phyloP scores from a whole-genome alignment of 2,797 vertebrate genomes.

The Miichthys miiuy region DNA sequence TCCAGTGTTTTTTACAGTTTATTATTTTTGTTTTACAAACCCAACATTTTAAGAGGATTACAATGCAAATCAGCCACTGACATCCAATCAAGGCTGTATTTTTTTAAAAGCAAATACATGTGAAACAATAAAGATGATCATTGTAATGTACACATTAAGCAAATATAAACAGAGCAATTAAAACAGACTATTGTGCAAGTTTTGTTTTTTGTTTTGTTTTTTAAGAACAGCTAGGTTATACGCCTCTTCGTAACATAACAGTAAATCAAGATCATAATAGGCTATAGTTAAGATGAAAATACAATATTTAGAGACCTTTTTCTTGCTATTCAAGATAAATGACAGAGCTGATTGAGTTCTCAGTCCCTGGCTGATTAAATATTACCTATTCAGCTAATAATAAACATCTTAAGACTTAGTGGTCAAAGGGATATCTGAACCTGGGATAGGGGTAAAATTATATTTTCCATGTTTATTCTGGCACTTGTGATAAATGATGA shows the following conservation, averaged over 20 bases:
- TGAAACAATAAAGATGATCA: background rate
- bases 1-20: background rate
- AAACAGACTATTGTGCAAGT: background rate
- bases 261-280: background rate
- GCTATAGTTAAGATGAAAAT: background rate
- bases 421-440: slow-evolving; percentile 15
- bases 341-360: background rate
- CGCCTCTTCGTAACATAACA: too few species aligned
- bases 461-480: slow-evolving; percentile 56
- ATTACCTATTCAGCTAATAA: background rate
- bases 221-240: too few species aligned
- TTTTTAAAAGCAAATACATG: background rate
- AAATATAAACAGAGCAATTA: background rate
- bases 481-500: fast-evolving
- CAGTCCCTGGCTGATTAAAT: background rate
- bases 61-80: background rate
- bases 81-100: background rate
- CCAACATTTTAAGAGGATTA: background rate
- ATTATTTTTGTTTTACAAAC: background rate
- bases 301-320: slow-evolving; percentile 8
- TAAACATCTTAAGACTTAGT: background rate
- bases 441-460: slow-evolving; percentile 1
- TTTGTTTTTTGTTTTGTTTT: too few species aligned
- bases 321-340: background rate
- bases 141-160: background rate